Evolutionary conservation across 2,888 invertebrate species (phyloP).

Genomic region (Heteromurus nitidus): DNA sequence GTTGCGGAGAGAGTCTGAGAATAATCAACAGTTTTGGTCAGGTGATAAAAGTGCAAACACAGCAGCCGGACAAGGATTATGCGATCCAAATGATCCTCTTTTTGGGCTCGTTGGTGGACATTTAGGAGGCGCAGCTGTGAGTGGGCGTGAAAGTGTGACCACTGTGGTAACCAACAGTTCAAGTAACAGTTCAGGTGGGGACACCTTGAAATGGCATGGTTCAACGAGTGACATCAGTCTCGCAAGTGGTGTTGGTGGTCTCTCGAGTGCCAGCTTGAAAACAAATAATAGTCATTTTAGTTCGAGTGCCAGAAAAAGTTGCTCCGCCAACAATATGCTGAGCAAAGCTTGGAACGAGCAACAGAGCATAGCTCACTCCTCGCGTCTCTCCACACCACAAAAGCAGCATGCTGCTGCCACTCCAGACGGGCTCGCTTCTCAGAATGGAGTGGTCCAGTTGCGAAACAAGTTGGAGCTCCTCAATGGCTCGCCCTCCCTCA

Average conservation of each 20-base stretch:
- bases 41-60: conserved; percentile 55
- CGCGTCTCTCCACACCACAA: conserved; percentile 85
- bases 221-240: conserved; percentile 85
- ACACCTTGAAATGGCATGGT: conserved; percentile 87
- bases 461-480: conserved; percentile 65
- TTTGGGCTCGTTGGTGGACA: conserved; percentile 66
- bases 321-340: conserved; percentile 60
- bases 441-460: conserved; percentile 65
- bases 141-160: conserved; percentile 78
- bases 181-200: conserved; percentile 82
- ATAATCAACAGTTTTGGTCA: conserved; percentile 69
- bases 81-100: conserved; percentile 69
- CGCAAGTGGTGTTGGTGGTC: conserved; percentile 74
- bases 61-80: conserved; percentile 50
- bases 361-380: conserved; percentile 83
- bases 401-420: conserved; percentile 74
- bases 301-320: conserved; percentile 6
- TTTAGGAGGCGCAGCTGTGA: conserved; percentile 73
- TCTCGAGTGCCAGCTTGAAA: conserved; percentile 23
- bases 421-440: conserved; percentile 32
- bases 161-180: conserved; percentile 79
- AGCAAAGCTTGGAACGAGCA: conserved; percentile 73
- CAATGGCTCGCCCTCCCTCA: conserved; percentile 44
- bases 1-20: conserved; percentile 78
- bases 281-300: conserved; percentile 11